Evolutionary conservation across 2,888 invertebrate genomes (phyloP), one percentile per base, ranked within the genome.

Genomic region (Athripsodes cinereus): DNA sequence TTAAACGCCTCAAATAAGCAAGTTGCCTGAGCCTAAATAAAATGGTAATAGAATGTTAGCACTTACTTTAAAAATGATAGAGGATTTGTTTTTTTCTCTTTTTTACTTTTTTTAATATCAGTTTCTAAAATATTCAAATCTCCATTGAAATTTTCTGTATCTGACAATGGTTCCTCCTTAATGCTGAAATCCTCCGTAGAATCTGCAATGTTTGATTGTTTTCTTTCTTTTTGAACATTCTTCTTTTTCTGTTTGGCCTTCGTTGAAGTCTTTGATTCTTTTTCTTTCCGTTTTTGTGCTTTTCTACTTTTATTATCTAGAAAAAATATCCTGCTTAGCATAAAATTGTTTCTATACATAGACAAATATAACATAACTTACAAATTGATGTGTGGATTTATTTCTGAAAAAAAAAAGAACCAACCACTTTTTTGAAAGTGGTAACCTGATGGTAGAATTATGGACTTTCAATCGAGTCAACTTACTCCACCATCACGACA

Each of bases 201-300:
- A 10, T 26, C 10, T 10, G 10, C 26, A 26, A 26, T 26, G 10
- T 10, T 26, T 10, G 10, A 10, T 26, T 10, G 26, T 16, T 48
- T 52, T 44, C 59, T 59, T n/a, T 50, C 34, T 47, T 61, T 60
- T 16, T 50, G 52, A 48, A 44, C 49, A 31, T 55, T 55, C 20
- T 35, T 51, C 49, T 63, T 63, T 52, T 63, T 63, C 19, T 59
- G 59, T 56, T 63, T 63, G 11, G 46, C 19, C 40, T 63, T 63
- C 22, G 57, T 50, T 18, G 57, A 53, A 55, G 59, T 52, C 48
- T 61, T 63, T 2, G 26, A 26, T 57, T 61, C 47, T 49, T 61
- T 63, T 2, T 18, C 26, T 2, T 46, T 20, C 51, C 61, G 59
- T 50, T 63, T 63, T 31, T 21, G 48, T 11, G 57, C 46, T 60